Percentiles rank a stretch among this genome's conserved stretches.
Conservation (phyloP, 2,797 vertebrate species). For the Sarcophilus harrisii region DNA sequence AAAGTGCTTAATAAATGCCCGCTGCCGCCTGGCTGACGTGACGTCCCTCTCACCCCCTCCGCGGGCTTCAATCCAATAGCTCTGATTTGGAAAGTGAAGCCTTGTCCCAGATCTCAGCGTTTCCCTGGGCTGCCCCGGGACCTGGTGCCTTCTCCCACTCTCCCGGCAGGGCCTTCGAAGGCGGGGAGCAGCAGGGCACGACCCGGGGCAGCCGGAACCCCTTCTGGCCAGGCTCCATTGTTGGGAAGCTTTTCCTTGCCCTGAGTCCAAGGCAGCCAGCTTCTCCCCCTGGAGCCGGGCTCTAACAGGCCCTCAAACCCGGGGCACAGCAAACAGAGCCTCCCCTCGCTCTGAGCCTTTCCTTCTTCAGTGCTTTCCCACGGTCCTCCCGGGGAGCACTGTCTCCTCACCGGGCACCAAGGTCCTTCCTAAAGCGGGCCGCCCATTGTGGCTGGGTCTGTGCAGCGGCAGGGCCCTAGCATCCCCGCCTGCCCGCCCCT, state of each 20-base stretch:
- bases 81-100: too few relatives aligned
- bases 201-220: background rate
- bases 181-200: too few relatives aligned
- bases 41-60: too few relatives aligned
- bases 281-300: background rate
- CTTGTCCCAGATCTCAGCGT: background rate
- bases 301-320: background rate
- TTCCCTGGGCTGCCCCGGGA: background rate
- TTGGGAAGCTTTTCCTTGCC: too few relatives aligned
- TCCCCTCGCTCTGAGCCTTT: background rate
- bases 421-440: background rate
- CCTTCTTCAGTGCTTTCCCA: background rate
- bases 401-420: too few relatives aligned
- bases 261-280: background rate
- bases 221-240: background rate
- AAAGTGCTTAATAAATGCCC: background rate
- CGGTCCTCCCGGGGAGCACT: too few relatives aligned
- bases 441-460: background rate
- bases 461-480: background rate
- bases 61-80: background rate
- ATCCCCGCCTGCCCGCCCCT: background rate
- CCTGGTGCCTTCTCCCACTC: background rate
- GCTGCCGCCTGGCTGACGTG: too few relatives aligned
- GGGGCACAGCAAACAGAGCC: background rate
- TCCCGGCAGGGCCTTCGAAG: background rate